Conservation (phyloP, 2,888 invertebrate species). For the Spilosoma lubricipeda region DNA sequence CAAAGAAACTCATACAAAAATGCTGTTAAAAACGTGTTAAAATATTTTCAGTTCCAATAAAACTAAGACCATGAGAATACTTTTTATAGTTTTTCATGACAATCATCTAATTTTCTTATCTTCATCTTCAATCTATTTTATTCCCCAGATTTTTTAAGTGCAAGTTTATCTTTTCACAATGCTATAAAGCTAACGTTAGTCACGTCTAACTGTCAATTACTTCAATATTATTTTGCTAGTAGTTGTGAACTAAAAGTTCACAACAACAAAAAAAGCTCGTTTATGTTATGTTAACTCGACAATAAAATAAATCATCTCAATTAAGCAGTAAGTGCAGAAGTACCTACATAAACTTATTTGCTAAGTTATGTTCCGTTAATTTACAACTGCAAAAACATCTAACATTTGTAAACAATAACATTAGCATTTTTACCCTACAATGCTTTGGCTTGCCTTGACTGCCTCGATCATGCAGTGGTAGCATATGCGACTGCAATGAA, state of each 20-base stretch:
- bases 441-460: not conserved
- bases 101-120: too few relatives aligned
- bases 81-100: too few relatives aligned
- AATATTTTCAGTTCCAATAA: too few relatives aligned
- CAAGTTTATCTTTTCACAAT: not conserved
- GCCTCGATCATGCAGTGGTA: not conserved
- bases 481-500: too few relatives aligned
- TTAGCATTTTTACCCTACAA: not conserved
- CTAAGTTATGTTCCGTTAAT: not conserved
- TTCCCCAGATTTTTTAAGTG: too few relatives aligned
- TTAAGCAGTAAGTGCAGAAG: not conserved
- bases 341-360: too few relatives aligned
- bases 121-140: too few relatives aligned
- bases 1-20: too few relatives aligned
- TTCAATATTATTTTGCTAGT: not conserved
- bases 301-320: not conserved
- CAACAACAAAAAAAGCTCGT: too few relatives aligned
- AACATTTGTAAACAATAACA: not conserved
- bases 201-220: not conserved
- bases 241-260: not conserved
- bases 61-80: too few relatives aligned
- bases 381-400: not conserved
- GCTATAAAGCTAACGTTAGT: not conserved
- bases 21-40: too few relatives aligned
- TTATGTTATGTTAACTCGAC: too few relatives aligned